Evolutionary conservation across 2,113 vertebrate genomes (phyloP).

Genomic region (Agapornis roseicollis): DNA sequence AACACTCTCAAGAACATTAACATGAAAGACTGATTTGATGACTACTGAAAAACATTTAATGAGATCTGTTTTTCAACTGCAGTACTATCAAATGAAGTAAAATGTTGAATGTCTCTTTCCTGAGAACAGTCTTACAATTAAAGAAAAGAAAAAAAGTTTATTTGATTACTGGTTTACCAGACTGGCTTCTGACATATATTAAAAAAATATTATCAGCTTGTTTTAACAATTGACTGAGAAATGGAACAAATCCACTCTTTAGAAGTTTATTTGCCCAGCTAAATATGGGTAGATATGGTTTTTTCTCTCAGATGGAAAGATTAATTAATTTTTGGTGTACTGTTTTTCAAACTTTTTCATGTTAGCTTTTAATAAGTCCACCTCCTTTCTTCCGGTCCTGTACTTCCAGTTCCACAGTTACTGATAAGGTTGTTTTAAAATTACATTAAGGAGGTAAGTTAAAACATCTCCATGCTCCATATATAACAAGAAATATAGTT

Average conservation of each 20-base stretch:
- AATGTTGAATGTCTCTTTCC: background rate
- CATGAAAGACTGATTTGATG: background rate
- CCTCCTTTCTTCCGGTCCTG: background rate
- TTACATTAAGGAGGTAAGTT: background rate
- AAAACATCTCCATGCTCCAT: background rate
- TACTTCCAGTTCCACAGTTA: background rate
- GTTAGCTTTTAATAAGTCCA: background rate
- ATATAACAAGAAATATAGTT: background rate
- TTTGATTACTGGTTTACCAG: background rate
- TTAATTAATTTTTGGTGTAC: background rate
- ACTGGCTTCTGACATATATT: background rate
- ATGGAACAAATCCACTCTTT: background rate
- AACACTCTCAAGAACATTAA: background rate
- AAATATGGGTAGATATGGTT: background rate
- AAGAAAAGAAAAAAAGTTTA: background rate
- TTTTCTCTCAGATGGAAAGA: background rate
- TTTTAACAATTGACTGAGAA: background rate
- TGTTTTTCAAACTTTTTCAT: background rate
- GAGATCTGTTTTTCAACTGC: background rate
- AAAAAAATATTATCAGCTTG: background rate
- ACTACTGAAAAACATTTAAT: background rate
- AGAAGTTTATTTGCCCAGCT: background rate
- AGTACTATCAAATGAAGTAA: background rate
- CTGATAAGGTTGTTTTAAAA: background rate
- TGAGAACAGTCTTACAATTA: background rate